These are phyloP conservation scores for Schizopygopsis malacanthus DNA, from an alignment of 2,797 vertebrate species.

Conservation along the genomic window DNA sequence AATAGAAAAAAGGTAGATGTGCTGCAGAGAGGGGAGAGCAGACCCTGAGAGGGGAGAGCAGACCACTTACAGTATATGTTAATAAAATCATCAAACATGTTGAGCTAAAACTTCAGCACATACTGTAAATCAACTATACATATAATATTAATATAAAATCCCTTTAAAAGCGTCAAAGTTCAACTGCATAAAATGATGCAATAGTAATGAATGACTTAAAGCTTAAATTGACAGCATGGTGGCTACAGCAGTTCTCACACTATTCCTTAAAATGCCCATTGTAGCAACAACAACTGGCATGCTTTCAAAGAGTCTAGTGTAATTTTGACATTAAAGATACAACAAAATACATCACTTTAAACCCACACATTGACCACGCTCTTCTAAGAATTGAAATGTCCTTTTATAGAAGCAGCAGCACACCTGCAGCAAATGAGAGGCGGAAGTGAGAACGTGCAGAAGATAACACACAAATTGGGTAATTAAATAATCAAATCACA, in stretches of 20 bases:
- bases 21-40: no score
- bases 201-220: background rate
- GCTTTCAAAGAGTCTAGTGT: background rate
- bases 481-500: constrained; percentile 22
- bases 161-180: background rate
- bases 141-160: background rate
- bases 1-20: no score
- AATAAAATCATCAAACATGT: background rate
- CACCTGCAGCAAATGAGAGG: background rate
- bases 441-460: background rate
- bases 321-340: background rate
- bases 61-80: background rate
- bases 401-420: background rate
- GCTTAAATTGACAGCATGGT: background rate
- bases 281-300: background rate
- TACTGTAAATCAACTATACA: background rate
- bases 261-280: background rate
- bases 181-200: background rate
- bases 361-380: background rate
- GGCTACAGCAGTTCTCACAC: background rate
- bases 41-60: no score
- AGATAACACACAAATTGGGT: background rate
- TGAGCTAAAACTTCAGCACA: background rate
- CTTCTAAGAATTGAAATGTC: background rate
- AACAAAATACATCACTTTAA: background rate